These are phyloP conservation scores for Drosophila nr. perissopoda DNA, from an alignment of 2,888 invertebrate genomes.

Conservation along the genomic window DNA sequence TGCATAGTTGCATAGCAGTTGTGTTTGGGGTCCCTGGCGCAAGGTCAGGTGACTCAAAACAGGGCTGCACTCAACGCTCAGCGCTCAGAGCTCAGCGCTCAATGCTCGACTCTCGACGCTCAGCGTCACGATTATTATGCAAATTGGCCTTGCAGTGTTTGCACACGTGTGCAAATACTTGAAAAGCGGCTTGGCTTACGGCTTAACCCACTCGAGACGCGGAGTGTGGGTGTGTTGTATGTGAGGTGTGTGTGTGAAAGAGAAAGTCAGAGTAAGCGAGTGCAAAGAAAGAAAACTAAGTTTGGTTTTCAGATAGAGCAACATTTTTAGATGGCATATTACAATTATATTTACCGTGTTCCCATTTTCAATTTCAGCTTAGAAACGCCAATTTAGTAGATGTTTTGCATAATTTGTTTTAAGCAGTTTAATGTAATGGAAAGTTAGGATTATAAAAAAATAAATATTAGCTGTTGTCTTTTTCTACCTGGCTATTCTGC, in stretches of 20 bases:
- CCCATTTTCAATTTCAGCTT: background rate
- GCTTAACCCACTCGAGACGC: slow-evolving; percentile 59
- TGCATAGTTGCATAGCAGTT: slow-evolving; percentile 5
- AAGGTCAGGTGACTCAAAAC: slow-evolving; percentile 64
- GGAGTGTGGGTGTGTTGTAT: background rate
- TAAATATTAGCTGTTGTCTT: too few relatives aligned
- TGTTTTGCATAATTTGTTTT: background rate
- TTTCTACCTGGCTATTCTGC: too few relatives aligned
- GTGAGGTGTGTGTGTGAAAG: background rate
- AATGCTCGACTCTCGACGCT: slow-evolving; percentile 36
- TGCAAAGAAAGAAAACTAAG: background rate
- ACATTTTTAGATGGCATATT: background rate
- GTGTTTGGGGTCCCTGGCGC: slow-evolving; percentile 27
- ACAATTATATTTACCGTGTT: background rate
- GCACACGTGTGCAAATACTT: slow-evolving; percentile 73
- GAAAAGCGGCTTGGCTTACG: slow-evolving; percentile 43
- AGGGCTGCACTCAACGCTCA: slow-evolving; percentile 6
- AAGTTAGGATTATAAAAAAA: background rate
- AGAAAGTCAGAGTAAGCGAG: slow-evolving; percentile 19
- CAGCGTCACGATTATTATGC: slow-evolving; percentile 69
- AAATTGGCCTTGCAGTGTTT: slow-evolving; percentile 75
- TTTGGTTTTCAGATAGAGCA: slow-evolving; percentile 9
- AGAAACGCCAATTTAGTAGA: background rate
- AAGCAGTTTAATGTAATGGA: background rate
- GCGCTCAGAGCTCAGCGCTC: background rate